These are phyloP conservation scores for Propsilocerus akamusi DNA, from an alignment of 1,140 invertebrate species.

Conservation along the genomic window DNA sequence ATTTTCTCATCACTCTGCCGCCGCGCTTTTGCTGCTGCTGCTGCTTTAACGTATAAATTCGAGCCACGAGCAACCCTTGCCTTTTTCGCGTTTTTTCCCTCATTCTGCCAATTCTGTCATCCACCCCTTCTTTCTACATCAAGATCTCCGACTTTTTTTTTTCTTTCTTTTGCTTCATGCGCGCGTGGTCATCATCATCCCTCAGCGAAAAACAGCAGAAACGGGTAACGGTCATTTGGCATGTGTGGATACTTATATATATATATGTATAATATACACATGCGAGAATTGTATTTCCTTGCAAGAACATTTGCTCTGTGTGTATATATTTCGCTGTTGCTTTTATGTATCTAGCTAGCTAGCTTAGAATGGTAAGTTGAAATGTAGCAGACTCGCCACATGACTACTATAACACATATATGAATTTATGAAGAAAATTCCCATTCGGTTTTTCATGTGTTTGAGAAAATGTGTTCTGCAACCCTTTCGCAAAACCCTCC, in stretches of 20 bases:
- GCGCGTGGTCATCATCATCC: background rate
- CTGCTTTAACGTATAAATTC: background rate
- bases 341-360: too few relatives aligned
- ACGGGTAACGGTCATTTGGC: too few relatives aligned
- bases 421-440: slow-evolving; percentile 4
- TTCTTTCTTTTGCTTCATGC: background rate
- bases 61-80: background rate
- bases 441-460: background rate
- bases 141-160: background rate
- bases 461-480: background rate
- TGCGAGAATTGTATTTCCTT: background rate
- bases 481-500: background rate
- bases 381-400: too few relatives aligned
- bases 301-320: too few relatives aligned
- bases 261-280: background rate
- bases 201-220: too few relatives aligned
- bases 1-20: slow-evolving; percentile 1
- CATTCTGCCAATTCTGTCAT: too few relatives aligned
- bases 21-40: background rate
- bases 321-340: too few relatives aligned
- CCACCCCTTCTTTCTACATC: background rate
- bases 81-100: too few relatives aligned
- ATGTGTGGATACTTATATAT: too few relatives aligned
- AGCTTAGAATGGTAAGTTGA: too few relatives aligned
- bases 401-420: too few relatives aligned